These are phyloP conservation scores for Geococcyx californianus DNA, from an alignment of 2,113 vertebrate genomes.

Conservation along the genomic window DNA sequence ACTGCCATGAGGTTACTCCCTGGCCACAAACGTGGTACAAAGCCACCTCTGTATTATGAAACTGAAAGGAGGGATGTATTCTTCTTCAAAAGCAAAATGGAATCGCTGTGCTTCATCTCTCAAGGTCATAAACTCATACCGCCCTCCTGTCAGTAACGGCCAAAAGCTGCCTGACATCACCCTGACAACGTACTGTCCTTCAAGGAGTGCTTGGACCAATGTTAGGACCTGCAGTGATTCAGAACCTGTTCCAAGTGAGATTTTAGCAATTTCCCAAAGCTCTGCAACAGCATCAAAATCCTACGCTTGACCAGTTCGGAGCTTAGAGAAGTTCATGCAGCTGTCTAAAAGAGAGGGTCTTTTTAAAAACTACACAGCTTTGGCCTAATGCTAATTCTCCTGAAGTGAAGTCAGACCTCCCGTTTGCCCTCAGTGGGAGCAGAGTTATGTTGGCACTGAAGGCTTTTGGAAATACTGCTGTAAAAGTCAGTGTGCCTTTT, in stretches of 20 bases:
- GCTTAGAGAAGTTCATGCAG: background rate
- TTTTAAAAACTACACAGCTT: conserved; percentile 2
- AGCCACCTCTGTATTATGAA: background rate
- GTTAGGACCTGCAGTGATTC: background rate
- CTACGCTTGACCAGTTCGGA: background rate
- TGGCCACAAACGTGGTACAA: background rate
- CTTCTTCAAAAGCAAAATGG: background rate
- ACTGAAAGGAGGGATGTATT: background rate
- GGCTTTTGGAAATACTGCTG: conserved; percentile 31
- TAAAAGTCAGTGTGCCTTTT: conserved; percentile 52
- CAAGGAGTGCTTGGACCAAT: conserved; percentile 5
- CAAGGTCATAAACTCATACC: background rate
- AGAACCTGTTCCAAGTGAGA: background rate
- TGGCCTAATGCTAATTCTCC: conserved; percentile 18
- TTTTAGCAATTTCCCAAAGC: conserved; percentile 5
- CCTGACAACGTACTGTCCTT: background rate
- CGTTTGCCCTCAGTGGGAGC: conserved; percentile 22
- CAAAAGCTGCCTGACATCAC: conserved; percentile 27
- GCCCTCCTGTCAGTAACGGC: background rate
- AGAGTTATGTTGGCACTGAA: background rate
- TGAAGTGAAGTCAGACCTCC: conserved; percentile 55
- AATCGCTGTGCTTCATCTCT: background rate
- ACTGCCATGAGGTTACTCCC: background rate
- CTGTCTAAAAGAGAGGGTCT: conserved; percentile 7
- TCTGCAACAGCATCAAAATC: background rate